phyloP scores from a whole-genome alignment of 2,888 invertebrate genomes.

The Timandra comae region DNA sequence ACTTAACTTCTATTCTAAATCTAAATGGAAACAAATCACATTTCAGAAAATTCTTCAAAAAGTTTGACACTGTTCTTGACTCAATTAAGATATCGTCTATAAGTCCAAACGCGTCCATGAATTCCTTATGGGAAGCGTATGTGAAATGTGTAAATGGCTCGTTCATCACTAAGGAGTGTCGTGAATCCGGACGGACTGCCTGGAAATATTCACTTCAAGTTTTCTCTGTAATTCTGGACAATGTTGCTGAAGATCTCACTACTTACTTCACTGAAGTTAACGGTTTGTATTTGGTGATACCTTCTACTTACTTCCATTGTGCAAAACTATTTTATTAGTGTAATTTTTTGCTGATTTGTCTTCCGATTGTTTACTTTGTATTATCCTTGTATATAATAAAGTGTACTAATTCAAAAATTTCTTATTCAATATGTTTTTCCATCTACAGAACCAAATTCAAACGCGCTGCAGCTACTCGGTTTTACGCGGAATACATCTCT shows the following conservation, averaged over 20 bases:
- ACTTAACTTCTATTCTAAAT: too few relatives aligned
- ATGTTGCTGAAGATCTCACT: slow-evolving; percentile 43
- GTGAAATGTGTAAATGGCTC: slow-evolving; percentile 31
- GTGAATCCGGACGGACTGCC: slow-evolving; percentile 33
- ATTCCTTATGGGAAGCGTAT: slow-evolving; percentile 42
- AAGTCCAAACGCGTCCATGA: slow-evolving; percentile 36
- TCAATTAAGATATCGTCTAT: slow-evolving; percentile 31
- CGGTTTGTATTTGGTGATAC: slow-evolving; percentile 53
- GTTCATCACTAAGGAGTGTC: slow-evolving; percentile 32
- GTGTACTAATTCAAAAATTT: background rate
- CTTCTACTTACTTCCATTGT: too few relatives aligned
- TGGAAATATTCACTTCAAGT: slow-evolving; percentile 46
- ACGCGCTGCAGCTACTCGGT: slow-evolving; percentile 55
- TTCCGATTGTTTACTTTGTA: too few relatives aligned
- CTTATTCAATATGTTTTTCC: slow-evolving; percentile 2
- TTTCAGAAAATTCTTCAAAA: slow-evolving; percentile 48
- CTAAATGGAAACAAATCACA: too few relatives aligned
- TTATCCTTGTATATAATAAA: background rate
- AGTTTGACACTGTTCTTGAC: slow-evolving; percentile 51
- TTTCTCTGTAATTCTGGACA: slow-evolving; percentile 42
- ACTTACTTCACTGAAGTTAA: slow-evolving; percentile 57
- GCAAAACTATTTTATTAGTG: too few relatives aligned
- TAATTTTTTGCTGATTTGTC: too few relatives aligned
- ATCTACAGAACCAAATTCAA: slow-evolving; percentile 48
- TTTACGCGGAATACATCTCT: slow-evolving; percentile 59